Conservation (phyloP, 1,140 invertebrate species). For the Pemphigus obesinymphae region DNA sequence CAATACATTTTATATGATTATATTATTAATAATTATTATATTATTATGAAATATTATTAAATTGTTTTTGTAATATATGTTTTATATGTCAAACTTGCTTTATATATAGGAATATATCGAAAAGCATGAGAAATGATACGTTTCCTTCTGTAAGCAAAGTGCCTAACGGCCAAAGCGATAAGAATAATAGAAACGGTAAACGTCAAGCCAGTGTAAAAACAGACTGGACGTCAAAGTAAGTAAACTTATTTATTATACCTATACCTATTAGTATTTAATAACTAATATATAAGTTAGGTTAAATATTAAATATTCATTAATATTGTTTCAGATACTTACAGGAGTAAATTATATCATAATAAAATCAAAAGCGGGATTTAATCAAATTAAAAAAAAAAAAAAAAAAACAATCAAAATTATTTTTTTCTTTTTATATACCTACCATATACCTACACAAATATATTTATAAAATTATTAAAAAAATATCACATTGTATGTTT, state of each 20-base stretch:
- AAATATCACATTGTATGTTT: background rate
- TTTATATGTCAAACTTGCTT: background rate
- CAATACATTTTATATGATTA: no score
- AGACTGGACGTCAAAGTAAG: constrained; percentile 23
- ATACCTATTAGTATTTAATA: no score
- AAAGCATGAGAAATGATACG: constrained; percentile 10
- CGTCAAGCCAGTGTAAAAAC: background rate
- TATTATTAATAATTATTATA: no score
- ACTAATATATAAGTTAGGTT: no score
- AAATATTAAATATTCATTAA: background rate
- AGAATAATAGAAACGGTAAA: background rate
- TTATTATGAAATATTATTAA: no score
- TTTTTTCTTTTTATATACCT: background rate
- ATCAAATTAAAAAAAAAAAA: background rate
- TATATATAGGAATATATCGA: constrained; percentile 5
- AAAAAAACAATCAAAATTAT: background rate
- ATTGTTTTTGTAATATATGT: no score
- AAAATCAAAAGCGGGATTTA: constrained; percentile 9
- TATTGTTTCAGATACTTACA: constrained; percentile 10
- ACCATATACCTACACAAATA: background rate
- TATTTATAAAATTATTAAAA: constrained; percentile 2
- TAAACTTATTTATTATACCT: no score
- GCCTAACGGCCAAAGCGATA: background rate
- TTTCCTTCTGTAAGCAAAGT: constrained; percentile 4
- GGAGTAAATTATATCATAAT: background rate